Evolutionary conservation across 1,140 invertebrate genomes (phyloP), one percentile per base, ranked within the genome.

Genomic region (Plutomurus gul): DNA sequence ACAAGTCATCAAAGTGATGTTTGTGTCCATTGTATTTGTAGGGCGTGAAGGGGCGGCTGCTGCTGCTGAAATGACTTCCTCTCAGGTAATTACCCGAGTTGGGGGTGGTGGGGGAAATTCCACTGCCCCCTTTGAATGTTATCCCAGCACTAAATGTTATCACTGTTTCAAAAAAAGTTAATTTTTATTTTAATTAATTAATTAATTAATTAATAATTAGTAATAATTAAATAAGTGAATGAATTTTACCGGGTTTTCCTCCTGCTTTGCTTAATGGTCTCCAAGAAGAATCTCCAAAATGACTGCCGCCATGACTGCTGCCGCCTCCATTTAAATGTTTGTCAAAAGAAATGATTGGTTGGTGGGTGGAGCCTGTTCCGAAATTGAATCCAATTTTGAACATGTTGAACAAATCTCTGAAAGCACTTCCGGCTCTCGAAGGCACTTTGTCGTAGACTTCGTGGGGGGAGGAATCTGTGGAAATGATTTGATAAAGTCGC

Each of bases 321-420:
- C 36, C 1, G 16, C 56, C 5, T 36, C 18, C 0, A 36, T n/a
- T 43, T 43, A 10, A n/a, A 43, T 43, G 13, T 2, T 72, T 39
- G 18, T 72, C 70, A 11, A 72, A 72, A 6, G 18, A 4, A 8
- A 72, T 13, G 13, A 65, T 27, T 10, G 56, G 56, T 0, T 25
- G n/a, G 4, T n/a, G 6, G 5, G 37, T 30, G 6, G 78, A 43
- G 11, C 81, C 77, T 11, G 78, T 46, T 25, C 78, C 75, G 39
- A 78, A 80, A 37, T 18, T 80, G 51, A 82, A 33, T 39, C 79
- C 81, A 37, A 78, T 37, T 49, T 79, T 79, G 81, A 82, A 79
- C 77, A 82, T 79, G 51, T 79, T 79, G 8, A 82, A 51, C 13
- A 82, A 16, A 33, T 82, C 81, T 1, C 79, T 36, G 33, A 82